Evolutionary conservation across 2,113 vertebrate species (phyloP).

Genomic region (Cinclus mexicanus): DNA sequence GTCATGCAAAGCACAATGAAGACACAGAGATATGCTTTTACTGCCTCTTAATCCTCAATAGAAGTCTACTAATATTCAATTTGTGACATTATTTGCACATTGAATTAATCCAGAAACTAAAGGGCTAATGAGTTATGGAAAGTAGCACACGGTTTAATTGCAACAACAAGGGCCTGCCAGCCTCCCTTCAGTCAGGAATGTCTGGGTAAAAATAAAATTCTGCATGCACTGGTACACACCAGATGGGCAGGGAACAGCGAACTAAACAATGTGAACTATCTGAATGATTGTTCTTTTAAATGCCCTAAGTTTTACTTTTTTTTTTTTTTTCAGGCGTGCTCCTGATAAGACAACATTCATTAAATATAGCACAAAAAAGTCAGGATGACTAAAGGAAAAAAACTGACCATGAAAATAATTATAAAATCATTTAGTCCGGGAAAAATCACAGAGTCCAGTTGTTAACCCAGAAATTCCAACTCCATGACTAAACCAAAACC

Average conservation of each 20-base stretch:
- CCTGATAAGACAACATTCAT: neutral
- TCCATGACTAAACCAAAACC: neutral
- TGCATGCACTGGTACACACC: neutral
- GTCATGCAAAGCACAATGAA: neutral
- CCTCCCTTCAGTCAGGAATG: neutral
- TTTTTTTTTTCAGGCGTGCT: neutral
- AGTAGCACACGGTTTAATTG: slow-evolving; percentile 42
- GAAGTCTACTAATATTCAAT: slow-evolving; percentile 63
- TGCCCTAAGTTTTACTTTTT: neutral
- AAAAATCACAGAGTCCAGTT: neutral
- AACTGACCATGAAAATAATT: neutral
- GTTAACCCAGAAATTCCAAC: neutral
- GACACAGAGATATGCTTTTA: slow-evolving; percentile 46
- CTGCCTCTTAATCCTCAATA: slow-evolving; percentile 40
- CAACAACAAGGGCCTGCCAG: neutral
- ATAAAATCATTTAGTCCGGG: neutral
- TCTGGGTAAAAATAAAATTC: neutral
- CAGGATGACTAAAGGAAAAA: neutral
- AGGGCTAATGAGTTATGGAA: slow-evolving; percentile 53
- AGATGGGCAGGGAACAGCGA: neutral
- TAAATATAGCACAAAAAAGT: neutral
- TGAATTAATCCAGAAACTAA: slow-evolving; percentile 57
- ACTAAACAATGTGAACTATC: neutral
- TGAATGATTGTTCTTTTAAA: neutral
- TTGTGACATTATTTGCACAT: slow-evolving; percentile 65